Evolutionary conservation across 2,888 invertebrate species (phyloP).

Genomic region (Acleris emargana): DNA sequence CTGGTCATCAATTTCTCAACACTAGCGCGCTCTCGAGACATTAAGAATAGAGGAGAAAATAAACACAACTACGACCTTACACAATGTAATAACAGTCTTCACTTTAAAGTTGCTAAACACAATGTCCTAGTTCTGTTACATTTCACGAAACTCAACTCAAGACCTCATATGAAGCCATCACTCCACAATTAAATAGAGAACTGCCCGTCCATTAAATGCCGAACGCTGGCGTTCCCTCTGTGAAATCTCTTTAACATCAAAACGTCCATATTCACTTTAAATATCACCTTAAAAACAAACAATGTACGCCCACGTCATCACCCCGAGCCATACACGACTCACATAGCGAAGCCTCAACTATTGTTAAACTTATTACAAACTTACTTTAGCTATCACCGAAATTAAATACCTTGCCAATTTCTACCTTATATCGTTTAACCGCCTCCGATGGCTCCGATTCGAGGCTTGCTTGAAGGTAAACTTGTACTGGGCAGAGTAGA

Average conservation of each 20-base stretch:
- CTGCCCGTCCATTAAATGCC: constrained; percentile 49
- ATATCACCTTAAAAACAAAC: constrained; percentile 72
- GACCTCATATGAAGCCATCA: constrained; percentile 28
- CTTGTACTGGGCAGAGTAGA: constrained; percentile 52
- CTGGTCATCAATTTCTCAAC: no score
- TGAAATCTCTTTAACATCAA: constrained; percentile 56
- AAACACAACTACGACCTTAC: no score
- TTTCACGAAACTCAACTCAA: constrained; percentile 13
- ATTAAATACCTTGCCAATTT: constrained; percentile 42
- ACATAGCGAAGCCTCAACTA: constrained; percentile 60
- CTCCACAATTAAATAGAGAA: constrained; percentile 28
- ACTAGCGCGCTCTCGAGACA: no score
- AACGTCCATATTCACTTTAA: constrained; percentile 54
- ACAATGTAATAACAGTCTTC: no score
- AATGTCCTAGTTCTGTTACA: neutral
- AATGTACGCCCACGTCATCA: constrained; percentile 65
- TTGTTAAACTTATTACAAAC: constrained; percentile 66
- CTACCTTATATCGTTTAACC: constrained; percentile 43
- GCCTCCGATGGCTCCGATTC: constrained; percentile 30
- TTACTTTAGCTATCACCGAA: constrained; percentile 46
- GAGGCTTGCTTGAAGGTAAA: constrained; percentile 46
- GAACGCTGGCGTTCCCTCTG: constrained; percentile 61
- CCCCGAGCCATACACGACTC: constrained; percentile 78
- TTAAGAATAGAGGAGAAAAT: no score
- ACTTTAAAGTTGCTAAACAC: neutral